phyloP scores from a whole-genome alignment of 2,888 invertebrate genomes.

The Acleris literana region DNA sequence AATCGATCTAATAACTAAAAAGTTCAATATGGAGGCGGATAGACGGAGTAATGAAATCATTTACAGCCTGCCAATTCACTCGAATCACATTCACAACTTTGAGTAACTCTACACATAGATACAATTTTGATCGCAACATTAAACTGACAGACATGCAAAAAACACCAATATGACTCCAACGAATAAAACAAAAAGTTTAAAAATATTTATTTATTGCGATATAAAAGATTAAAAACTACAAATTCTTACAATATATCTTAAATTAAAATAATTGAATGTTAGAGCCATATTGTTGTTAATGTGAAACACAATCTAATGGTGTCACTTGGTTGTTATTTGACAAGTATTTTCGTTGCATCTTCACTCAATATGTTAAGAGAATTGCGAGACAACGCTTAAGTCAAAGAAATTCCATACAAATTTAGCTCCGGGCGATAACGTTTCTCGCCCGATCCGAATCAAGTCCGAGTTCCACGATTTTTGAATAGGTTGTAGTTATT shows the following conservation, averaged over 20 bases:
- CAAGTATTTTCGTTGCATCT: no score
- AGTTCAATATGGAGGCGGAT: no score
- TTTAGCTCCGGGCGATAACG: no score
- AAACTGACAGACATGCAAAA: constrained; percentile 13
- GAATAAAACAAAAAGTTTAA: constrained; percentile 47
- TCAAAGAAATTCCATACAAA: no score
- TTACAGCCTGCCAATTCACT: constrained; percentile 37
- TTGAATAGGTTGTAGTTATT: no score
- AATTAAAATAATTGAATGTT: constrained; percentile 35
- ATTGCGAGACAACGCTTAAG: no score
- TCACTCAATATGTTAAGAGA: no score
- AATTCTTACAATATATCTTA: constrained; percentile 38
- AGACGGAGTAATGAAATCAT: constrained; percentile 39
- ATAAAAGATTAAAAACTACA: constrained; percentile 27
- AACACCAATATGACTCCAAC: constrained; percentile 58
- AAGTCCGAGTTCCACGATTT: no score
- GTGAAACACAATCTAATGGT: not conserved
- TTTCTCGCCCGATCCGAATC: no score
- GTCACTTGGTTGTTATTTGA: no score
- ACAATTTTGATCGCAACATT: not conserved
- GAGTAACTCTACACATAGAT: not conserved
- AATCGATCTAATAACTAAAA: not conserved
- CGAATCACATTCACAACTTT: not conserved
- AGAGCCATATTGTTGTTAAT: constrained; percentile 46
- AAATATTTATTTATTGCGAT: constrained; percentile 41